Conservation (phyloP, 2,797 vertebrate species). For the Danionella dracula region DNA sequence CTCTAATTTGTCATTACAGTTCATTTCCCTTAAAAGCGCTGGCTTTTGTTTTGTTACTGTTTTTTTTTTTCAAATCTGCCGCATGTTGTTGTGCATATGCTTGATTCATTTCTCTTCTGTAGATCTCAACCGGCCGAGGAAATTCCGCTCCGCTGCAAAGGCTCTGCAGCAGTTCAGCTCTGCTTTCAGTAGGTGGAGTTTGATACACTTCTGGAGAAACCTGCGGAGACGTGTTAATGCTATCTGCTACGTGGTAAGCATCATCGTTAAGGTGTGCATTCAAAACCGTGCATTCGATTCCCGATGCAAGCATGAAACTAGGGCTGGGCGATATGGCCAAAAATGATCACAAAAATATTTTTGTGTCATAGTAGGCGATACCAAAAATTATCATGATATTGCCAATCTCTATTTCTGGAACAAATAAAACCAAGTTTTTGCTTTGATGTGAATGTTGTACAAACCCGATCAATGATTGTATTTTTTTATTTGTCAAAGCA, state of each 20-base stretch:
- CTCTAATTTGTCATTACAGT: slow-evolving; percentile 62
- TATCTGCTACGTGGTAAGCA: not conserved
- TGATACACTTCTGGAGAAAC: slow-evolving; percentile 50
- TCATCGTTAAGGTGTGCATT: no score
- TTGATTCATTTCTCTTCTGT: slow-evolving; percentile 55
- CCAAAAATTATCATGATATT: no score
- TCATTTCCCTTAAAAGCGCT: slow-evolving; percentile 54
- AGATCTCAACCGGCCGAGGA: slow-evolving; percentile 40
- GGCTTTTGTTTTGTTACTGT: not conserved
- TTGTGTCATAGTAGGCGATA: no score
- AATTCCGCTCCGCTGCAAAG: slow-evolving; percentile 38
- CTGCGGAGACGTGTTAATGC: not conserved
- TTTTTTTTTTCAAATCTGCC: slow-evolving; percentile 3
- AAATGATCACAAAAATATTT: no score
- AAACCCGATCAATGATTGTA: no score
- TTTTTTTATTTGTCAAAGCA: no score
- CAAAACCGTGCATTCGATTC: no score
- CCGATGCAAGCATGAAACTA: no score
- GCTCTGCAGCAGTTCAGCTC: slow-evolving; percentile 54
- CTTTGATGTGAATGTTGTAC: no score
- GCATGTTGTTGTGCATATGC: slow-evolving; percentile 56
- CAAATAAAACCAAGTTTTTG: no score
- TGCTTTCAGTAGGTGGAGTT: slow-evolving; percentile 56
- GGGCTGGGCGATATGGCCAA: no score
- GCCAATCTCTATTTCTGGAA: no score